Evolutionary conservation across 2,888 invertebrate genomes (phyloP), one percentile per base, ranked within the genome.

Genomic region (Philereme vetulata): DNA sequence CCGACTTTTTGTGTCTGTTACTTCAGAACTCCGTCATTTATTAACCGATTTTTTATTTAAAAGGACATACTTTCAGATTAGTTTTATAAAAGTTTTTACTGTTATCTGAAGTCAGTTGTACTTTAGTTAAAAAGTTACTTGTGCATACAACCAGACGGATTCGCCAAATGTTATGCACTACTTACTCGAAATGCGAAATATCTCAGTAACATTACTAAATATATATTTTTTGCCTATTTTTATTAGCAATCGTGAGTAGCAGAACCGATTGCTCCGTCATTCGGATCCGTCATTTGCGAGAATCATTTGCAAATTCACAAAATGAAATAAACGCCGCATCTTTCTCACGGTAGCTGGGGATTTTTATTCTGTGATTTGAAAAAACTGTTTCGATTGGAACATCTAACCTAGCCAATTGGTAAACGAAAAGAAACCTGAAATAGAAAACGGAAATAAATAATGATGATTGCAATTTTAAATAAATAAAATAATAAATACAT

Each of bases 111-210:
- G 21, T 21, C 21, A 2, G 21, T 21, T 21, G 1, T 21, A 21
- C 2, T 21, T 21, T 21, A 21, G 21, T 21, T 21, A 21, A 21
- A 21, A 21, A 21, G 1, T 21, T 21, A 21, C 21, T 21, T 21
- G 21, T 80, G 77, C 80, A 82, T 78, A 76, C 75, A 64, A 43
- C 44, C 54, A 76, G 71, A 75, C 69, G 65, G 73, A 75, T 78
- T 82, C 77, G 67, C 70, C 69, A 77, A 83, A 80, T 74, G 81
- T 79, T 75, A 84, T 83, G 86, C 82, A 82, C 85, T 82, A 86
- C 65, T 86, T 83, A 81, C 75, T 81, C 71, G 74, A 71, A 74
- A 75, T 79, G 78, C 80, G 77, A 83, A 85, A 85, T 77, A 71
- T 68, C 38, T 35, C 10, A 48, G 36, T 36, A 36, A 70, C 72